phyloP scores from a whole-genome alignment of 2,888 invertebrate species.

The Ligdia adustata region DNA sequence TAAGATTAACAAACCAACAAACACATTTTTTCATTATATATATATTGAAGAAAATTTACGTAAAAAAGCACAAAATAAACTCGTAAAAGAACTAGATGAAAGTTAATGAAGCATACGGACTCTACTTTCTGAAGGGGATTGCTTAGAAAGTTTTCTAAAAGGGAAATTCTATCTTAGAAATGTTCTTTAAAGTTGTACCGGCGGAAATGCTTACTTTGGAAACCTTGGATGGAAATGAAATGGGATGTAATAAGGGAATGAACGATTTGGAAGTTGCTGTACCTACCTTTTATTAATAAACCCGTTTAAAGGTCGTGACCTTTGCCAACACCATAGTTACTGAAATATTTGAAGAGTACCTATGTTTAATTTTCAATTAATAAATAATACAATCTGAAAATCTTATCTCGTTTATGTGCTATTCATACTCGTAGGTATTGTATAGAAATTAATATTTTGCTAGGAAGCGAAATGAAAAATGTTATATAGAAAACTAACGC shows the following conservation, averaged over 20 bases:
- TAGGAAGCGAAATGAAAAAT: no score
- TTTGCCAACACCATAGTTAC: not conserved
- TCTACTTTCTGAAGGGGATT: constrained; percentile 11
- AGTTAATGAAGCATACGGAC: constrained; percentile 18
- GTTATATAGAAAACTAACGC: no score
- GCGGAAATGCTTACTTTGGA: constrained; percentile 12
- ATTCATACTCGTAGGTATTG: no score
- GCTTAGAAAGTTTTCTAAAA: constrained; percentile 11
- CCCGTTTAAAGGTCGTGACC: constrained; percentile 4
- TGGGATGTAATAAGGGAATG: constrained; percentile 8
- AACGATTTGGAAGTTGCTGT: constrained; percentile 9
- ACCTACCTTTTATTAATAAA: constrained; percentile 11
- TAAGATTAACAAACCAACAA: no score
- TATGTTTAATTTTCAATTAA: no score
- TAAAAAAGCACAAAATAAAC: constrained; percentile 3
- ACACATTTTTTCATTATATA: no score
- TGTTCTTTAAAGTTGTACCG: constrained; percentile 6
- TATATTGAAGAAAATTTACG: not conserved
- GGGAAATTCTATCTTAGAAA: constrained; percentile 8
- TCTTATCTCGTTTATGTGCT: no score
- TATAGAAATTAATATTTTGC: no score
- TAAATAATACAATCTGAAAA: no score
- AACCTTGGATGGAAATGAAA: constrained; percentile 12
- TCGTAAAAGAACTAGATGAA: constrained; percentile 9
- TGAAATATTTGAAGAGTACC: no score